Base-by-base conservation (phyloP, 2,113 vertebrate species). In the Urocitellus parryii region DNA sequence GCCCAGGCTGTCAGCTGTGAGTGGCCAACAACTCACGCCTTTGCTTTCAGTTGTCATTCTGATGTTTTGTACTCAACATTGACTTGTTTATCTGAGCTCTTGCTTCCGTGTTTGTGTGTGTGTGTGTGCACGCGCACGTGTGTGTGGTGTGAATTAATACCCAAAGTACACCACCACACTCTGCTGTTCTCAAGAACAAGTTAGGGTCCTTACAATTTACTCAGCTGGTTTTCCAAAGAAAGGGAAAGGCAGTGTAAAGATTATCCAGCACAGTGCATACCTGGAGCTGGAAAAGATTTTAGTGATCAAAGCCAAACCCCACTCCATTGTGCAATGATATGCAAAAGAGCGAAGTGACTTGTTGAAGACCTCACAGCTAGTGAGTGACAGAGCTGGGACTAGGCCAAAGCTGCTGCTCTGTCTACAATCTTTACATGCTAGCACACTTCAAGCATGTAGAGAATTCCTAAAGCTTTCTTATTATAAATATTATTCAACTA, bases 11-110 rank as follows among this genome's bases (percentile, higher is more conserved):
- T 97, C 92, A 83, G 85, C 18, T 20, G 34, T 72, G 48, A 94
- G 76, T 80, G 39, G 68, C 96, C 85, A 78, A 0, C 51, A 53
- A 70, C 48, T 37, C 48, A 1, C 67, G n/a, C 81, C 96, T 68
- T 88, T 93, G 17, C 97, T 97, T 96, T 70, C 39, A 65, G 74
- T 76, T 97, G 72, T 96, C 81, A 92, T 70, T 84, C 79, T 95
- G 39, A 70, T 95, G n/a, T 65, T 65, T 96, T 78, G 85, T 2
- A 92, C 17, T 65, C 91, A 79, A 16, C 88, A 29, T 91, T 42
- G 0, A 89, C 34, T 79, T 5, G 24, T 32, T 96, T 88, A 70
- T 93, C 42, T 37, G 1, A 16, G 91, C 86, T 76, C 42, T 97
- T 89, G 32, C 72, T 14, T 82, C 18, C 42, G 45, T 45, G 1